Conservation (phyloP, 1,140 invertebrate genomes). For the Zaprionus taronus region DNA sequence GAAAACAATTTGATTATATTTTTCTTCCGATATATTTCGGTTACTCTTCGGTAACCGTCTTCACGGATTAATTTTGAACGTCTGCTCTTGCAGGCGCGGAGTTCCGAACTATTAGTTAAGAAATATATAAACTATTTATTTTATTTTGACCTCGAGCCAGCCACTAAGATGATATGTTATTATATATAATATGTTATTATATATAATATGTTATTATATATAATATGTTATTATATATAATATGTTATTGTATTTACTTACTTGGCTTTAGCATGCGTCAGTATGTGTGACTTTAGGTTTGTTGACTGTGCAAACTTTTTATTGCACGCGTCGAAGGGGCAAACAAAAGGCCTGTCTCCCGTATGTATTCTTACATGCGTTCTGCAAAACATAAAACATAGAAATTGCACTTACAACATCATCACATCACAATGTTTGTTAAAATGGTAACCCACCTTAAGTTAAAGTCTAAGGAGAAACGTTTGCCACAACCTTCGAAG, state of each 20-base stretch:
- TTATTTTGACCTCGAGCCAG: too few relatives aligned
- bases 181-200: too few relatives aligned
- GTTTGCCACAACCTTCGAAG: slow-evolving; percentile 98
- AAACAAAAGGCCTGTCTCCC: slow-evolving; percentile 98
- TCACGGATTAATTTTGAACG: too few relatives aligned
- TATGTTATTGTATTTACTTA: slow-evolving; percentile 84
- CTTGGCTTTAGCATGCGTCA: slow-evolving; percentile 99
- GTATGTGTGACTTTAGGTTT: slow-evolving; percentile 98
- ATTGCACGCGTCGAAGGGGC: slow-evolving; percentile 99
- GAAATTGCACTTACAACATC: not conserved
- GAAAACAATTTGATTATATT: too few relatives aligned
- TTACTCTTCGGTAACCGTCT: too few relatives aligned
- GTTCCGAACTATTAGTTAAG: too few relatives aligned
- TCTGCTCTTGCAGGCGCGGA: too few relatives aligned
- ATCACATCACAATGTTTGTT: not conserved
- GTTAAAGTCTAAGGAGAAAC: slow-evolving; percentile 99
- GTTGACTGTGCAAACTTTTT: slow-evolving; percentile 99
- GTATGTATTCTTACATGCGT: slow-evolving; percentile 99
- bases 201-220: too few relatives aligned
- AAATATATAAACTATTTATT: too few relatives aligned
- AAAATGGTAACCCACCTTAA: slow-evolving; percentile 85
- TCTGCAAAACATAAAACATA: slow-evolving; percentile 84
- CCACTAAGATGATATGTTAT: too few relatives aligned
- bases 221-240: not conserved
- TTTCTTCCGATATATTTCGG: too few relatives aligned